Conservation (phyloP, 53 echinoderm and acorn worm species). For the Astropecten irregularis region DNA sequence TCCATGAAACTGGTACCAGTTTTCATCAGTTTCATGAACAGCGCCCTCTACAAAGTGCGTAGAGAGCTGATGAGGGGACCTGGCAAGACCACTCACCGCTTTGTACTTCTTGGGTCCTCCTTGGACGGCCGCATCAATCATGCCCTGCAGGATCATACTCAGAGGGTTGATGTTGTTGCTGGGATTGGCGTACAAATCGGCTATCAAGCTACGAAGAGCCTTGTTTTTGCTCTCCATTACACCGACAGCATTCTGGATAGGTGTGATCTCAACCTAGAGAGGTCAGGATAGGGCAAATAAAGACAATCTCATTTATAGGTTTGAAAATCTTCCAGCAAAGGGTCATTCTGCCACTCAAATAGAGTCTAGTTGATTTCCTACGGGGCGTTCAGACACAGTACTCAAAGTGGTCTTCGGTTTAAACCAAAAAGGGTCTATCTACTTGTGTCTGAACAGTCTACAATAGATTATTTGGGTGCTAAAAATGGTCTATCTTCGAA, state of each 20-base stretch:
- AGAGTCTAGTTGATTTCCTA: no score
- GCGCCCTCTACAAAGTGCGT: no score
- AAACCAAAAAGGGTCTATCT: no score
- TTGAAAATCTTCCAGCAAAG: background rate
- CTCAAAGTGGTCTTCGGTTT: no score
- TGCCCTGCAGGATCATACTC: conserved; percentile 82
- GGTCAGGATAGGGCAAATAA: background rate
- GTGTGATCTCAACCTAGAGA: conserved; percentile 74
- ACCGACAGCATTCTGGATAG: conserved; percentile 81
- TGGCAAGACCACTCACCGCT: conserved; percentile 53
- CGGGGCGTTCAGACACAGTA: no score
- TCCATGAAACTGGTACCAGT: no score
- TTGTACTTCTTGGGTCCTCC: conserved; percentile 82
- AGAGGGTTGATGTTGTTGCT: conserved; percentile 66
- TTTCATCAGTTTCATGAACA: no score
- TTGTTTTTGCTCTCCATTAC: conserved; percentile 81
- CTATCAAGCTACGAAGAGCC: conserved; percentile 39
- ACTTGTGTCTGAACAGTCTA: no score
- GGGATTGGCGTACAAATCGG: conserved; percentile 46
- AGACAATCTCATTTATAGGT: background rate
- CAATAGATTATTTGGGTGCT: no score
- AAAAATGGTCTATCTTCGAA: no score
- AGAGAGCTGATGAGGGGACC: no score
- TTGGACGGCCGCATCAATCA: conserved; percentile 88
- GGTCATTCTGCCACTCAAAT: no score